These are phyloP conservation scores for Oryzaephilus surinamensis DNA, from an alignment of 1,140 invertebrate species.

Conservation along the genomic window DNA sequence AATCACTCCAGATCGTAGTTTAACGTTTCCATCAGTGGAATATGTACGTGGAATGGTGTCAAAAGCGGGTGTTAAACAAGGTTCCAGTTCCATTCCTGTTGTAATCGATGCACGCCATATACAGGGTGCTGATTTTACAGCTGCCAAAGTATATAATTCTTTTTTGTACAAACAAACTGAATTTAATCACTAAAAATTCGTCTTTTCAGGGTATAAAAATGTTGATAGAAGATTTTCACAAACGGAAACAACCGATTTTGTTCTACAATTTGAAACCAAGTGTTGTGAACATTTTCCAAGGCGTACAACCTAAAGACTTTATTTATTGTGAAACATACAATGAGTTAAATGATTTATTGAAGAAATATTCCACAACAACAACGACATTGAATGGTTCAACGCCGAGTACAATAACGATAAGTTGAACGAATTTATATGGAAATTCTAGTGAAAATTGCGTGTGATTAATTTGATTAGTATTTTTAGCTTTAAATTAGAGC, in stretches of 20 bases:
- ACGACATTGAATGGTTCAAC: background rate
- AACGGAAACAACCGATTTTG: slow-evolving; percentile 58
- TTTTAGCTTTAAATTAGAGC: no score
- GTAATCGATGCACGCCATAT: slow-evolving; percentile 68
- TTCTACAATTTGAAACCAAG: slow-evolving; percentile 67
- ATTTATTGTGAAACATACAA: slow-evolving; percentile 50
- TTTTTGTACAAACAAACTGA: no score
- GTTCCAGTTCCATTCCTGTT: slow-evolving; percentile 48
- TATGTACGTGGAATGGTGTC: slow-evolving; percentile 61
- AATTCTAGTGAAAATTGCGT: no score
- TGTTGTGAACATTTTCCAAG: slow-evolving; percentile 55
- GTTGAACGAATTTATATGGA: no score
- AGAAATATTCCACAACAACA: slow-evolving; percentile 22
- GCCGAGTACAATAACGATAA: no score
- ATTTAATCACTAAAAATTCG: no score
- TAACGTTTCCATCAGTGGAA: slow-evolving; percentile 67
- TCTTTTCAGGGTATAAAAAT: slow-evolving; percentile 58
- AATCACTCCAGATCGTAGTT: slow-evolving; percentile 59
- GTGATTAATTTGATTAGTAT: no score
- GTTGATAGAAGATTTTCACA: slow-evolving; percentile 61
- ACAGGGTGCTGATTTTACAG: slow-evolving; percentile 65
- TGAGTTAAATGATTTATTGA: slow-evolving; percentile 52
- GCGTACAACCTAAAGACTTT: slow-evolving; percentile 56
- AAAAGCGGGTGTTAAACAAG: slow-evolving; percentile 54
- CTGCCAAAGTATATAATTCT: slow-evolving; percentile 58